Evolutionary conservation across 2,797 vertebrate genomes (phyloP), one percentile per base, ranked within the genome.

Genomic region (Acipenser oxyrinchus): DNA sequence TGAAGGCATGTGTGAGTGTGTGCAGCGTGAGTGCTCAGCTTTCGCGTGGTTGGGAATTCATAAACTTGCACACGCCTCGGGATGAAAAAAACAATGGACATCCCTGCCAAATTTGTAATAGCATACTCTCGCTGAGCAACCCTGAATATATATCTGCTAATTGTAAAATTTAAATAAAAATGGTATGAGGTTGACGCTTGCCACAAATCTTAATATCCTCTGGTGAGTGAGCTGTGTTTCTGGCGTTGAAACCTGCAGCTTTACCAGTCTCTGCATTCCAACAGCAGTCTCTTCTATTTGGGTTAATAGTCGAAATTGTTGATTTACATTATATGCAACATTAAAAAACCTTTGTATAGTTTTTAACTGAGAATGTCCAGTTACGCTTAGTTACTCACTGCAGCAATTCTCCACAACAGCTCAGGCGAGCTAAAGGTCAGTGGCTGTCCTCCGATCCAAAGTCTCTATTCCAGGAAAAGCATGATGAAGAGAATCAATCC

Each of bases 1-100:
- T 1, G 72, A 37, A 10, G 67, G 68, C 75, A 74, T 70, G 74
- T 80, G 71, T 74, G 1, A 37, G 13, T 62, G 60, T 37, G 13
- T 62, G 60, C 10, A 58, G 12, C 18, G 18, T 48, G 18, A 1
- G 6, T n/a, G 37, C 37, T 37, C 23, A 8, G 13, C 18, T 48
- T 62, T 62, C 7, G 7, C 53, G 3, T 55, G 18, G 60, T 37
- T 62, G 48, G 11, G 9, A 37, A 48, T 62, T 62, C 7, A 37
- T 37, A 10, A 18, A 10, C 53, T 55, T 12, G 7, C 48, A 3
- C 48, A 11, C 9, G 18, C 18, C 8, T 23, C 18, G 48, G 60
- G 12, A 62, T 13, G 7, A n/a, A 58, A 11, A 58, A 58, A 11
- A 58, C 55, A 58, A 7, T 58, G 55, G 12, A 58, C 12, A n/a